A percentile compares a stretch with the other conserved stretches of the same genome.
phyloP scores from a whole-genome alignment of 2,113 vertebrate species.

The Vireo altiloquus region DNA sequence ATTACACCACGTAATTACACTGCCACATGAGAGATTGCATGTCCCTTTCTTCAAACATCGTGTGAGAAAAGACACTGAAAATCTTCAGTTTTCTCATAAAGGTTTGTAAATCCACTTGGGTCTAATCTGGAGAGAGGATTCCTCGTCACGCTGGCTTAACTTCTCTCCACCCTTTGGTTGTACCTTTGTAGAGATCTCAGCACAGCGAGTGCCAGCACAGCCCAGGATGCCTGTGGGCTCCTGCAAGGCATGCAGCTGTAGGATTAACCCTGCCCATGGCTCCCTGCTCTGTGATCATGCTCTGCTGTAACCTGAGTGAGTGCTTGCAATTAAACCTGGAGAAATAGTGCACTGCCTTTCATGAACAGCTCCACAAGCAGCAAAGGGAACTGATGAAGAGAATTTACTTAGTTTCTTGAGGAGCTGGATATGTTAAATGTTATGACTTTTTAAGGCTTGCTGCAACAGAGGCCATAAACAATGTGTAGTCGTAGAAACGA shows the following conservation, averaged over 20 bases:
- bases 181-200: not conserved
- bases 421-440: slow-evolving; percentile 53
- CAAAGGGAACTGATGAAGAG: not conserved
- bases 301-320: not conserved
- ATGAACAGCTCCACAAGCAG: not conserved
- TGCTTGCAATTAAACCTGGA: slow-evolving; percentile 31
- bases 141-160: not conserved
- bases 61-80: not conserved
- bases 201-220: not conserved
- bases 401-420: slow-evolving; percentile 55
- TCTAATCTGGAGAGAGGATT: not conserved
- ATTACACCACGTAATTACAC: not conserved
- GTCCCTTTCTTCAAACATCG: not conserved
- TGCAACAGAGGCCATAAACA: slow-evolving; percentile 59
- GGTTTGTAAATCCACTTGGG: not conserved
- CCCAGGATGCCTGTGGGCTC: not conserved
- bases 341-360: slow-evolving; percentile 11
- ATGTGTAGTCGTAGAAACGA: slow-evolving; percentile 46
- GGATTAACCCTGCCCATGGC: not conserved
- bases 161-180: not conserved
- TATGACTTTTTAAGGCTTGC: slow-evolving; percentile 18
- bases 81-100: not conserved
- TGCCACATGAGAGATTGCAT: not conserved
- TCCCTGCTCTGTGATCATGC: not conserved
- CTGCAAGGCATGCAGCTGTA: not conserved